phyloP scores from a whole-genome alignment of 2,113 vertebrate species.

The Rhinogobius similis region DNA sequence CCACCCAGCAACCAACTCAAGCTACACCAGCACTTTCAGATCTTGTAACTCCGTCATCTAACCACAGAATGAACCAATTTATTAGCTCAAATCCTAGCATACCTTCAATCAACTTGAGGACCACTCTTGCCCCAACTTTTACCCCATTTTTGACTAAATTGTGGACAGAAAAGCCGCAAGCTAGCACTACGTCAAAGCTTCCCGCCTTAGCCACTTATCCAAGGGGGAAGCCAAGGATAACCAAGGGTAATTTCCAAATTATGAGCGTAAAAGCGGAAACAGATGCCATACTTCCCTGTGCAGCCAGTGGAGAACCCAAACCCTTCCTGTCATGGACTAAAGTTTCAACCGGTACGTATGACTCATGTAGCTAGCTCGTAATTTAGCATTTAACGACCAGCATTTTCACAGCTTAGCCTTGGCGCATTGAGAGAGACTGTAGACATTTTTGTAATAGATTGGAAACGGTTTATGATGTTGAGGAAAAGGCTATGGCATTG shows the following conservation, averaged over 20 bases:
- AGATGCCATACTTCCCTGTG: slow-evolving; percentile 84
- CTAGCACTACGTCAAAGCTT: slow-evolving; percentile 40
- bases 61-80: slow-evolving; percentile 24
- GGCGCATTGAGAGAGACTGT: neutral
- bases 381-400: neutral
- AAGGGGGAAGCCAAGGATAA: slow-evolving; percentile 80
- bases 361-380: slow-evolving; percentile 14
- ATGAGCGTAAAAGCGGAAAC: slow-evolving; percentile 79
- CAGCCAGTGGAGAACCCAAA: slow-evolving; percentile 80
- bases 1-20: neutral
- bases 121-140: slow-evolving; percentile 25
- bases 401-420: neutral
- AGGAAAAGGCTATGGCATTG: neutral
- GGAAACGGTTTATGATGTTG: neutral
- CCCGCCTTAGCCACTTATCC: neutral
- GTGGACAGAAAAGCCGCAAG: slow-evolving; percentile 18
- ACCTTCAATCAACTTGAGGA: slow-evolving; percentile 1
- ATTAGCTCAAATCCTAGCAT: slow-evolving; percentile 13
- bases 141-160: neutral
- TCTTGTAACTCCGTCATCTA: slow-evolving; percentile 23
- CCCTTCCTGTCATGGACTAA: slow-evolving; percentile 90
- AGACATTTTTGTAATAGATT: neutral
- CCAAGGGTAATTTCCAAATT: slow-evolving; percentile 59
- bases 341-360: slow-evolving; percentile 84
- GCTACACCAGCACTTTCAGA: slow-evolving; percentile 32